Percentiles rank a stretch among this genome's conserved stretches.
These are phyloP conservation scores for Rhabditoides inermis DNA, from an alignment of 2,888 invertebrate genomes.

Conservation along the genomic window DNA sequence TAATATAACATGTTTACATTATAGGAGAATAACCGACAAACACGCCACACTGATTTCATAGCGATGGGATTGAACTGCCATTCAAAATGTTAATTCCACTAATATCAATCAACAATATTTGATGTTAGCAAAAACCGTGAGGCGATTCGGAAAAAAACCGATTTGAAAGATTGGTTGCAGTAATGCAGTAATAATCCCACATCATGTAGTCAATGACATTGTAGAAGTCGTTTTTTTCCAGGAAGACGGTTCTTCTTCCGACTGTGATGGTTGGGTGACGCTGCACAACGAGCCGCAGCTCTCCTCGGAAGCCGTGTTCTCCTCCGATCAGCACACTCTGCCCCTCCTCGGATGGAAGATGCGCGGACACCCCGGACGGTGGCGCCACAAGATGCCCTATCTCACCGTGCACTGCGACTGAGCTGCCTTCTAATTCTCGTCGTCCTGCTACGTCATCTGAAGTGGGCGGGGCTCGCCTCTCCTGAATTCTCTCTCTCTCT, in stretches of 20 bases:
- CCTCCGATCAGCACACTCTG: slow-evolving; percentile 22
- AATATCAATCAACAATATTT: not conserved
- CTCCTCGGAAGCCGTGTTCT: slow-evolving; percentile 40
- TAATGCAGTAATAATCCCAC: no score
- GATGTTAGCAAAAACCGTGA: not conserved
- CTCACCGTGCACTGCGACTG: slow-evolving; percentile 44
- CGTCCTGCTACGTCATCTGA: no score
- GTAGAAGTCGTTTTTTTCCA: slow-evolving; percentile 14
- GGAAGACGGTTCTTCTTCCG: slow-evolving; percentile 31
- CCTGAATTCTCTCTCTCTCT: no score
- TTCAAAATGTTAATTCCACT: not conserved
- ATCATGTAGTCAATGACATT: no score
- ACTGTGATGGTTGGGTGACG: slow-evolving; percentile 26
- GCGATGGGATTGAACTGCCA: no score
- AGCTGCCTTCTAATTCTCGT: no score
- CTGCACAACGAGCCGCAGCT: slow-evolving; percentile 30
- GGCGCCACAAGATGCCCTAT: slow-evolving; percentile 46
- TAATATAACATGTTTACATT: no score
- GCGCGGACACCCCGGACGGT: slow-evolving; percentile 42
- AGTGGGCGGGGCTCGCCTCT: no score
- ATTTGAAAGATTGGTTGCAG: no score
- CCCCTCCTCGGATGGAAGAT: slow-evolving; percentile 48
- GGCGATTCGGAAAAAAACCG: not conserved
- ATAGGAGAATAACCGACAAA: no score
- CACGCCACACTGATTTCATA: no score